phyloP scores from a whole-genome alignment of 2,797 vertebrate genomes.

The Eutrigla gurnardus region DNA sequence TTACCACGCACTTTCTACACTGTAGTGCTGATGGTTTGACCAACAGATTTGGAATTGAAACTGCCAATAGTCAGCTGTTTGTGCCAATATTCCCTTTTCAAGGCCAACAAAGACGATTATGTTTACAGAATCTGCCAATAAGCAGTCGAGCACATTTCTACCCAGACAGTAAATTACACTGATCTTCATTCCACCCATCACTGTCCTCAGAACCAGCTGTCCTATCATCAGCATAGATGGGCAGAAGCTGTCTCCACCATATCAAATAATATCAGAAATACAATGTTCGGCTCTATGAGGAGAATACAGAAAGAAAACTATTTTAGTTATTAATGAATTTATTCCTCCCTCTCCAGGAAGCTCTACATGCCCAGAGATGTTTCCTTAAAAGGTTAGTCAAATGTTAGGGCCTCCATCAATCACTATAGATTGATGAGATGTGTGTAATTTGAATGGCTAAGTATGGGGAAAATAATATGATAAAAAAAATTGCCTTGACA shows the following conservation, averaged over 20 bases:
- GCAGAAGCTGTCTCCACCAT: not conserved
- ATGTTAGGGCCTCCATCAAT: no score
- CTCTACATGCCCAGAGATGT: no score
- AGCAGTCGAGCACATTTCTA: conserved; percentile 18
- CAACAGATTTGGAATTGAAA: conserved; percentile 21
- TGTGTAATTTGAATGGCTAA: no score
- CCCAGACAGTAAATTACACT: conserved; percentile 8
- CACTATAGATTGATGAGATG: no score
- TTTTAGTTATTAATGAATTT: not conserved
- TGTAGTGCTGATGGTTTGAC: not conserved
- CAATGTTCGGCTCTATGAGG: not conserved
- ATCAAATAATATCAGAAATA: not conserved
- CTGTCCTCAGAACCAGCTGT: conserved; percentile 9
- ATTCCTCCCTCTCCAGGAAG: not conserved
- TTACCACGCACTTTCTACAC: not conserved
- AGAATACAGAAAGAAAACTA: not conserved
- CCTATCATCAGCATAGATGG: not conserved
- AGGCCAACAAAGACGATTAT: conserved; percentile 30
- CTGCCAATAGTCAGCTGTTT: conserved; percentile 14
- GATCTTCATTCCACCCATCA: not conserved
- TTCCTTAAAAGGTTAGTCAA: no score
- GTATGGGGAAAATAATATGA: no score
- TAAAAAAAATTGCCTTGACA: no score
- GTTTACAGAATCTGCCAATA: conserved; percentile 37
- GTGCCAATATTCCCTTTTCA: conserved; percentile 15